phyloP scores from a whole-genome alignment of 2,888 invertebrate species.

The Tetheella fluctuosa region DNA sequence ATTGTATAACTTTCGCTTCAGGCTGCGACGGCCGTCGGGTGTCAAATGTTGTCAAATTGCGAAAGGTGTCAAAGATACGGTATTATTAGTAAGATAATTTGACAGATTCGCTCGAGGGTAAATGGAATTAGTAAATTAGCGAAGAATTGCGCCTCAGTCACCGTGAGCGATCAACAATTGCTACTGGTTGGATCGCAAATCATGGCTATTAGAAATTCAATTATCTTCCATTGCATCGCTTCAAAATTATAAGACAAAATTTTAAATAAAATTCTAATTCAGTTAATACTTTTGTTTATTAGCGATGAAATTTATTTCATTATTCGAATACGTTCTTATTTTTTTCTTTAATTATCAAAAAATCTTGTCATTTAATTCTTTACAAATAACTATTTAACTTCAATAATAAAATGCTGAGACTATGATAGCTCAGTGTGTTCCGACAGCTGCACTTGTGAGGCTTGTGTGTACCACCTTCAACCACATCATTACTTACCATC shows the following conservation, averaged over 20 bases:
- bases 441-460: too few relatives aligned
- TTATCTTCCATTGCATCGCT: neutral
- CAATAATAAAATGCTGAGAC: too few relatives aligned
- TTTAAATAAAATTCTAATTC: neutral
- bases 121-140: neutral
- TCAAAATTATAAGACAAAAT: neutral
- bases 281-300: too few relatives aligned
- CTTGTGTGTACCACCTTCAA: too few relatives aligned
- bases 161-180: neutral
- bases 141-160: neutral
- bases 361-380: too few relatives aligned
- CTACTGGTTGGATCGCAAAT: neutral
- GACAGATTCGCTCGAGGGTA: neutral
- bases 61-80: conserved; percentile 10
- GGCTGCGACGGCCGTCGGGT: conserved; percentile 15
- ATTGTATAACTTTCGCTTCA: conserved; percentile 25
- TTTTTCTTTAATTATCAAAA: too few relatives aligned
- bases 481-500: too few relatives aligned
- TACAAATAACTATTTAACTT: too few relatives aligned
- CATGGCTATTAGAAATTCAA: neutral
- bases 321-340: too few relatives aligned
- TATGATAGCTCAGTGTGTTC: too few relatives aligned
- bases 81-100: conserved; percentile 11
- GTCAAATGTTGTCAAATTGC: conserved; percentile 11
- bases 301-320: too few relatives aligned